Evolutionary conservation across 2,888 invertebrate species (phyloP).

Genomic region (Parochlus steinenii): DNA sequence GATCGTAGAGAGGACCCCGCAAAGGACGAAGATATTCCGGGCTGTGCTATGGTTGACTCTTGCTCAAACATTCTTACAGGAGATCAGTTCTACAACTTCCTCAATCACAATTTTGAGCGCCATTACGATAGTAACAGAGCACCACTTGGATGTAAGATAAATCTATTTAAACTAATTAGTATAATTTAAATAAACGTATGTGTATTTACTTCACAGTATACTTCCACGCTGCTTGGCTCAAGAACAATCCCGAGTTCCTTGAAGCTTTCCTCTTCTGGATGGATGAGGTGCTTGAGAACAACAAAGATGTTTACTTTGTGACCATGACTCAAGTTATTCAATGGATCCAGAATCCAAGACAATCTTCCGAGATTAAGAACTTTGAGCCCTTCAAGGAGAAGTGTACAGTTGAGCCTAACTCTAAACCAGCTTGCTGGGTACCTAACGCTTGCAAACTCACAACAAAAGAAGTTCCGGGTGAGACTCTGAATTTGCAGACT

Average conservation of each 20-base stretch:
- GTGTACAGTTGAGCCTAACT: slow-evolving; percentile 58
- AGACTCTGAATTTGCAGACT: slow-evolving; percentile 84
- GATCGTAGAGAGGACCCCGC: slow-evolving; percentile 81
- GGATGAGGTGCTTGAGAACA: slow-evolving; percentile 68
- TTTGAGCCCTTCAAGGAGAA: slow-evolving; percentile 92
- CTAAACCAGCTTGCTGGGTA: slow-evolving; percentile 67
- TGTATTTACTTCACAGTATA: too few relatives aligned
- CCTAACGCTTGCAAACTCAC: slow-evolving; percentile 83
- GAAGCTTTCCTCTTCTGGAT: slow-evolving; percentile 90
- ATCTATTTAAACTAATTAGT: too few relatives aligned
- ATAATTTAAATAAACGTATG: too few relatives aligned
- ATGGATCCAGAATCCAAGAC: slow-evolving; percentile 87
- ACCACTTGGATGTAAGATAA: slow-evolving; percentile 67
- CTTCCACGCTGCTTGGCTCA: slow-evolving; percentile 88
- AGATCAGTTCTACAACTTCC: slow-evolving; percentile 87
- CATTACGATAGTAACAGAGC: slow-evolving; percentile 84
- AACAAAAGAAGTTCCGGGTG: slow-evolving; percentile 85
- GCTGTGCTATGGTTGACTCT: slow-evolving; percentile 89
- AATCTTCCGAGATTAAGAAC: slow-evolving; percentile 68
- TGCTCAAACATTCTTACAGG: slow-evolving; percentile 78
- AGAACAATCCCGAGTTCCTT: slow-evolving; percentile 80
- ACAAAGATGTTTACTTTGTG: slow-evolving; percentile 84
- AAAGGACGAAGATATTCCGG: slow-evolving; percentile 77
- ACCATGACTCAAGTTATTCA: slow-evolving; percentile 95
- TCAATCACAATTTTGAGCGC: slow-evolving; percentile 84